Base-by-base conservation (phyloP, 2,113 vertebrate species). In the Cranoglanis bouderius region DNA sequence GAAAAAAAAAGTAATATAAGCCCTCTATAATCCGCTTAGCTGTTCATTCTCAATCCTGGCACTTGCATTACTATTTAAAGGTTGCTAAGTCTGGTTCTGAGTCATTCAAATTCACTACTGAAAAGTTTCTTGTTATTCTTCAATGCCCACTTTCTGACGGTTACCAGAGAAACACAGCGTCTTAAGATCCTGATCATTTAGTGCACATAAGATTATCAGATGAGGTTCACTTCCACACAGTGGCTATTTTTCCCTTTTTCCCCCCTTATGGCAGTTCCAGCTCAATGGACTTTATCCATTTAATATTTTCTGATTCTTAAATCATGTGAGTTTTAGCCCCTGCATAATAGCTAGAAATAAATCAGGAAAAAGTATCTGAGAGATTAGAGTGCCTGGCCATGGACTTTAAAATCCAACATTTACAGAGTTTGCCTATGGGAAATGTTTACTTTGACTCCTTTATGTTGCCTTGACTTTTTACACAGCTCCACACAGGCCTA, bases 91-190 rank as follows among this genome's bases (percentile, higher is more conserved):
- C 91, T 91, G 90, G 75, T 57, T 43, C 59, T 7, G 65, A 85
- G 87, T 59, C 14, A 89, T 63, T 9, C 82, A 49, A 92, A 53
- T 82, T 82, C 81, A 82, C 55, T 59, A 38, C 2, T 82, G 81
- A 92, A 89, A 89, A 90, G 88, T 93, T 94, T 84, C 26, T 82
- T 85, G 90, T 90, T 85, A 49, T 81, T 57, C 81, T 90, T 86
- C 59, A 93, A 90, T 85, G 91, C 83, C 80, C 82, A 85, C 87
- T 90, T 90, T 32, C 43, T 88, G 87, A 88, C 85, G 61, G 93
- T 94, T 94, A 87, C 94, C 91, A 92, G 19, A 87, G 93, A n/a
- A 92, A 95, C 90, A 0, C 0, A 24, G 40, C 16, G 78, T 75
- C 29, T 77, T 32, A 83, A 63, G 32, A n/a, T 61, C 65, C 74